Evolutionary conservation across 2,888 invertebrate genomes (phyloP).

Genomic region (Mystacides longicornis): DNA sequence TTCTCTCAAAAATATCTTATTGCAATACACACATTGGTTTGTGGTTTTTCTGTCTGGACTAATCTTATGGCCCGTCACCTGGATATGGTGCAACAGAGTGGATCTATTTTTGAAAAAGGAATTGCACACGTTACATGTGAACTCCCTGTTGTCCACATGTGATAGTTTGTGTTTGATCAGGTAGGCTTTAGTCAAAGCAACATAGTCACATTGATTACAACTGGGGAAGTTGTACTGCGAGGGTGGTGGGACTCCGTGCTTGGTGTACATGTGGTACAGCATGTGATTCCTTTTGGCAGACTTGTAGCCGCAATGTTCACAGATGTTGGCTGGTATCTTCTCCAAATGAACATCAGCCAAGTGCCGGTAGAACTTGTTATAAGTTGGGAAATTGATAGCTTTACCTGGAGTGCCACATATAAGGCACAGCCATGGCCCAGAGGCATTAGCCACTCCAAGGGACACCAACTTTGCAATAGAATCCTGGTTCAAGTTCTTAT

Average conservation of each 20-base stretch:
- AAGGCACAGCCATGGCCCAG: conserved; percentile 75
- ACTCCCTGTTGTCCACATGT: conserved; percentile 45
- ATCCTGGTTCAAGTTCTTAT: conserved; percentile 53
- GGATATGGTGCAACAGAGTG: conserved; percentile 45
- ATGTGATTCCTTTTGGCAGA: conserved; percentile 66
- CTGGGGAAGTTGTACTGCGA: conserved; percentile 67
- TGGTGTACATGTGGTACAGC: conserved; percentile 70
- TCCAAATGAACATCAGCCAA: conserved; percentile 74
- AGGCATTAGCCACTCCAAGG: conserved; percentile 53
- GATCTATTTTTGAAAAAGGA: conserved; percentile 42
- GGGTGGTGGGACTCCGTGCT: conserved; percentile 70
- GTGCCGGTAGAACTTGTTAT: conserved; percentile 73
- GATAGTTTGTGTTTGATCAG: conserved; percentile 63
- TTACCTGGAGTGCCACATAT: conserved; percentile 64
- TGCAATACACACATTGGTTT: conserved; percentile 66
- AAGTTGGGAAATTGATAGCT: conserved; percentile 65
- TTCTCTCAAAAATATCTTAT: conserved; percentile 62
- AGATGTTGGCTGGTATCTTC: conserved; percentile 66
- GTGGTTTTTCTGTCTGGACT: conserved; percentile 40
- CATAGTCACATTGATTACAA: conserved; percentile 67
- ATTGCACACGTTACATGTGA: conserved; percentile 51
- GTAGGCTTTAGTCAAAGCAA: conserved; percentile 66
- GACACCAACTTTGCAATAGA: conserved; percentile 55
- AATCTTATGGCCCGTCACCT: conserved; percentile 50
- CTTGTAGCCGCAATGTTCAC: conserved; percentile 79